These are phyloP conservation scores for Hyphantria cunea DNA, from an alignment of 1,140 invertebrate species.

Conservation along the genomic window DNA sequence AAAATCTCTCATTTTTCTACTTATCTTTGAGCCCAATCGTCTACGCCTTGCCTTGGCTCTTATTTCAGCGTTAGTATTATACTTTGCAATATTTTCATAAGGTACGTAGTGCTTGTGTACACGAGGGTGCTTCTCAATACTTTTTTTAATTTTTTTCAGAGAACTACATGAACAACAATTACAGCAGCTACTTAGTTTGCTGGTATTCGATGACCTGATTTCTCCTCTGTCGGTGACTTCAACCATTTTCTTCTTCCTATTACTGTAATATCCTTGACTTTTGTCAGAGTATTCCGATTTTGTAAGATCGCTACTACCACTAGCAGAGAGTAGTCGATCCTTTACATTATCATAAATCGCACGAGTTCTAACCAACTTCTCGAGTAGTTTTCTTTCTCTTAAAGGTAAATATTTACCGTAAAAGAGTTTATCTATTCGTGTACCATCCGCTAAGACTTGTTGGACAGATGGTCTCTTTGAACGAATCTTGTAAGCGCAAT, in stretches of 20 bases:
- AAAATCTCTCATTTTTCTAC: slow-evolving; percentile 3
- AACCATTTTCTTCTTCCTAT: too few species aligned
- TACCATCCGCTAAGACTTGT: slow-evolving; percentile 3
- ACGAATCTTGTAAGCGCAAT: slow-evolving; percentile 11
- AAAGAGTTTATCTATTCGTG: slow-evolving; percentile 16
- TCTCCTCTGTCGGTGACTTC: too few species aligned
- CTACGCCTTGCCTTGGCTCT: background rate
- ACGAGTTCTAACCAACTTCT: slow-evolving; percentile 29
- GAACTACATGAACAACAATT: slow-evolving; percentile 24
- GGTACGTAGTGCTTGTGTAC: background rate
- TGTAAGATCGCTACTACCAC: slow-evolving; percentile 11
- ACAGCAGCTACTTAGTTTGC: slow-evolving; percentile 13
- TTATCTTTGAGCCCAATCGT: slow-evolving; percentile 10
- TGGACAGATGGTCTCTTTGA: slow-evolving; percentile 9
- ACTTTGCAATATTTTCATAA: slow-evolving; percentile 12
- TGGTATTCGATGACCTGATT: background rate
- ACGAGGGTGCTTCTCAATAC: slow-evolving; percentile 1
- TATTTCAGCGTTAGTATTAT: slow-evolving; percentile 1
- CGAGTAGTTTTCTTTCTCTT: slow-evolving; percentile 29
- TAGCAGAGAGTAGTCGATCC: slow-evolving; percentile 15
- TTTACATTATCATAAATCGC: slow-evolving; percentile 24
- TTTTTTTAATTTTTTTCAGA: slow-evolving; percentile 9
- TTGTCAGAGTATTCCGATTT: background rate
- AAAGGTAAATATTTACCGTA: slow-evolving; percentile 28
- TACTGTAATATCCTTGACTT: too few species aligned